Conservation (phyloP, 2,113 vertebrate genomes). For the Dromaius novaehollandiae region DNA sequence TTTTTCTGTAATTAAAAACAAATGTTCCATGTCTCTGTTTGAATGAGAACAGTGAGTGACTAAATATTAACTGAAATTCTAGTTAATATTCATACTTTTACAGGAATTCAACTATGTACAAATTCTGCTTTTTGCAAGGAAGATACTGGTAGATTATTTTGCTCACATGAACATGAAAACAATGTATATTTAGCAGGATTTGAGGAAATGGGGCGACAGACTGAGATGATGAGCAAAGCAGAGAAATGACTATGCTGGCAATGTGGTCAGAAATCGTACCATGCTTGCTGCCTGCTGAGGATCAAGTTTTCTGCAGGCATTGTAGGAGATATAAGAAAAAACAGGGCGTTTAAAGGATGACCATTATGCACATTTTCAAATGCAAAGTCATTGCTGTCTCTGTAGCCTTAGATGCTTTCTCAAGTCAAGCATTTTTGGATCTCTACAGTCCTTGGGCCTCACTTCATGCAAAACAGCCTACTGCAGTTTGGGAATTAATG, state of each 20-base stretch:
- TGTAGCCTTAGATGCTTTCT: rapidly evolving
- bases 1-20: background rate
- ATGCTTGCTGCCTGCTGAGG: background rate
- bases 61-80: background rate
- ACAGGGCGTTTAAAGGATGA: background rate
- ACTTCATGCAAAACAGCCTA: background rate
- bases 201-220: background rate
- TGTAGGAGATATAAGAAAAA: background rate
- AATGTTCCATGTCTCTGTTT: background rate
- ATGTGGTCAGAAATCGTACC: background rate
- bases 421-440: background rate
- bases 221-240: background rate
- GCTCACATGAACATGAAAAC: rapidly evolving
- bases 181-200: background rate
- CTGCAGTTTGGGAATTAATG: background rate
- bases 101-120: rapidly evolving
- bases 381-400: background rate
- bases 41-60: background rate
- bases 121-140: background rate
- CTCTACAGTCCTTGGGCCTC: background rate
- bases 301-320: background rate
- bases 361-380: rapidly evolving
- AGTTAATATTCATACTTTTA: background rate
- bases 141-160: background rate
- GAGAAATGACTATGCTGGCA: background rate